phyloP scores from a whole-genome alignment of 2,797 vertebrate species.

The Gymnothorax reevesii region DNA sequence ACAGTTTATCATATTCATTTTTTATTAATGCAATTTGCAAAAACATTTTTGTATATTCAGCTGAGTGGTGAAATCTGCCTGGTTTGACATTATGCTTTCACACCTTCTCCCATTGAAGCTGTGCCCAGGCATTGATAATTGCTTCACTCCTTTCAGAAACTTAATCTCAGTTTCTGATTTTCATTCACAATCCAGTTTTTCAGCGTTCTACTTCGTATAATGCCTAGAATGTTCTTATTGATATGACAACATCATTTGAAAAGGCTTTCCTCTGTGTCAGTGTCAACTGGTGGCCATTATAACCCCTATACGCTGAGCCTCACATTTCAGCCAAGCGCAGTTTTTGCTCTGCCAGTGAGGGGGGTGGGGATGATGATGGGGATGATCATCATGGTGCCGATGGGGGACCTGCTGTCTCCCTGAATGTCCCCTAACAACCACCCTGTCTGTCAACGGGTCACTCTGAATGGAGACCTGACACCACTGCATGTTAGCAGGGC shows the following conservation, averaged over 20 bases:
- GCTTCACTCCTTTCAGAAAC: slow-evolving; percentile 29
- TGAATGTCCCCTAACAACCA: slow-evolving; percentile 67
- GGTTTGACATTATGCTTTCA: slow-evolving; percentile 42
- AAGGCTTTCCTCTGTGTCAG: background rate
- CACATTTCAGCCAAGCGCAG: background rate
- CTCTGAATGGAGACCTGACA: slow-evolving; percentile 63
- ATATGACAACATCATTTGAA: background rate
- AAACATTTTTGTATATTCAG: slow-evolving; percentile 18
- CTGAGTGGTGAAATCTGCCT: slow-evolving; percentile 51
- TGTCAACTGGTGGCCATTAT: background rate
- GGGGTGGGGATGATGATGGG: background rate
- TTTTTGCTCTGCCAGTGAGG: background rate
- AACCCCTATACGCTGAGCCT: background rate
- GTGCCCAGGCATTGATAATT: slow-evolving; percentile 52
- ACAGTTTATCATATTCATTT: background rate
- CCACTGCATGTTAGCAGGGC: slow-evolving; percentile 61
- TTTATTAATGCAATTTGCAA: background rate
- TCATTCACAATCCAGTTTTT: background rate
- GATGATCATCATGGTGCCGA: too few species aligned
- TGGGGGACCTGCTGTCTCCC: slow-evolving; percentile 44
- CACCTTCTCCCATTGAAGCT: slow-evolving; percentile 31
- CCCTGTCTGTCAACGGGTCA: slow-evolving; percentile 63
- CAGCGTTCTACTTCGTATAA: background rate
- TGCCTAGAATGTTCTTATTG: background rate
- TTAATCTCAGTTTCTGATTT: background rate